Base-by-base conservation (phyloP, 2,888 invertebrate genomes). In the Ceraclea dissimilis region DNA sequence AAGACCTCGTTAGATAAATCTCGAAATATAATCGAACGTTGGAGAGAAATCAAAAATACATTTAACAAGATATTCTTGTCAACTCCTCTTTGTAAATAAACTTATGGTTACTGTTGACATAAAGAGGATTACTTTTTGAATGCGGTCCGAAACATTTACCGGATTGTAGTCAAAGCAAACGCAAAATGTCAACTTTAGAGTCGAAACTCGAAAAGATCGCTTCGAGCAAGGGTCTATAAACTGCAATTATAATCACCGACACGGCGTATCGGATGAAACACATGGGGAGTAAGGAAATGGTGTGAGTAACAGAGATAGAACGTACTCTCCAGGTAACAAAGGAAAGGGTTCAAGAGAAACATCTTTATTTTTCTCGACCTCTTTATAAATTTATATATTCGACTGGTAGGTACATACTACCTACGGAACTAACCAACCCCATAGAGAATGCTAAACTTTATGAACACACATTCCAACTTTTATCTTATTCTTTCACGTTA, bases 261-360 rank as follows among this genome's bases (percentile, higher is more conserved):
- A 13, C 39, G 26, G 26, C 26, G 13, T 13, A 39, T 13, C 13
- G 39, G 13, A 4, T 5, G 16, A 39, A 39, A 13, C 39, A 39
- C 2, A 39, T 39, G 39, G 39, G n/a, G 2, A 39, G 39, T n/a
- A 16, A 4, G 39, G 39, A 16, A 16, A 39, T 4, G 16, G 39
- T 13, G n/a, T 13, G 39, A 39, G 39, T 4, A 16, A 39, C n/a
- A 39, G 39, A 16, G n/a, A 39, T 4, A 13, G 39, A 13, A 16
- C 13, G 13, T 39, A n/a, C 5, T 39, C 39, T 13, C 13, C 39
- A 39, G 39, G 39, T 39, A 39, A 39, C 39, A 16, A 39, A 13
- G 39, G 39, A 39, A 39, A 39, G 39, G 39, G 13, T 39, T 39
- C 39, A 39, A 39, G 39, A 39, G 39, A 39, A 39, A 39, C 39